Evolutionary conservation across 2,888 invertebrate species (phyloP).

Genomic region (Listrodromus nycthemerus): DNA sequence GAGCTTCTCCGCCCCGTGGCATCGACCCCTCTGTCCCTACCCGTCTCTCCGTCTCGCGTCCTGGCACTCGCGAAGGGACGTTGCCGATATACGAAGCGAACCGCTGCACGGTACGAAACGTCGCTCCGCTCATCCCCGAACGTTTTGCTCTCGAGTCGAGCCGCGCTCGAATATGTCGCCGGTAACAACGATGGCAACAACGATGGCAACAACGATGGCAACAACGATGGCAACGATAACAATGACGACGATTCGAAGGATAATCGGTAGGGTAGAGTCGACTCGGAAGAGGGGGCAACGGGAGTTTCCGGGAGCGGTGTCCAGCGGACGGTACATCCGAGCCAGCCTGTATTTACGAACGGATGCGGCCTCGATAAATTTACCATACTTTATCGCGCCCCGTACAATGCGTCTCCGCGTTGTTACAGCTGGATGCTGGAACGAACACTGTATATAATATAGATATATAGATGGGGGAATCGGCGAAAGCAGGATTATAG

Average conservation of each 20-base stretch:
- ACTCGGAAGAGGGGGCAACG: neutral
- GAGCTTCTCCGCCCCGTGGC: neutral
- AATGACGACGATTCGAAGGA: slow-evolving; percentile 51
- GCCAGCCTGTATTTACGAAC: slow-evolving; percentile 55
- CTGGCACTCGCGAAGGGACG: slow-evolving; percentile 8
- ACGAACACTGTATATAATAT: slow-evolving; percentile 51
- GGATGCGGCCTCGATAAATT: slow-evolving; percentile 74
- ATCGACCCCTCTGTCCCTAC: neutral
- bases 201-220: too few relatives aligned
- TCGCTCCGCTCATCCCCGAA: neutral
- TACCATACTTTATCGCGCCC: slow-evolving; percentile 77
- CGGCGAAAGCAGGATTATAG: slow-evolving; percentile 15
- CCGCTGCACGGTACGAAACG: slow-evolving; percentile 8
- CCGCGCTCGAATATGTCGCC: slow-evolving; percentile 41
- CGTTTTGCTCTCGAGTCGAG: slow-evolving; percentile 25
- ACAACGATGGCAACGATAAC: slow-evolving; percentile 54
- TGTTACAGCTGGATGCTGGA: slow-evolving; percentile 56
- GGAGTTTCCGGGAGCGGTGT: neutral
- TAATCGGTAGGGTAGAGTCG: slow-evolving; percentile 44
- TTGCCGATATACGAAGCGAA: neutral
- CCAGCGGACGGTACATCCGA: slow-evolving; percentile 39
- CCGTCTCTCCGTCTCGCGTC: too few relatives aligned
- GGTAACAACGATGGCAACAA: slow-evolving; percentile 53
- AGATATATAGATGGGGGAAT: slow-evolving; percentile 29
- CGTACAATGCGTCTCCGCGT: slow-evolving; percentile 69